Evolutionary conservation across 2,797 vertebrate species (phyloP).

Genomic region (Falco biarmicus): DNA sequence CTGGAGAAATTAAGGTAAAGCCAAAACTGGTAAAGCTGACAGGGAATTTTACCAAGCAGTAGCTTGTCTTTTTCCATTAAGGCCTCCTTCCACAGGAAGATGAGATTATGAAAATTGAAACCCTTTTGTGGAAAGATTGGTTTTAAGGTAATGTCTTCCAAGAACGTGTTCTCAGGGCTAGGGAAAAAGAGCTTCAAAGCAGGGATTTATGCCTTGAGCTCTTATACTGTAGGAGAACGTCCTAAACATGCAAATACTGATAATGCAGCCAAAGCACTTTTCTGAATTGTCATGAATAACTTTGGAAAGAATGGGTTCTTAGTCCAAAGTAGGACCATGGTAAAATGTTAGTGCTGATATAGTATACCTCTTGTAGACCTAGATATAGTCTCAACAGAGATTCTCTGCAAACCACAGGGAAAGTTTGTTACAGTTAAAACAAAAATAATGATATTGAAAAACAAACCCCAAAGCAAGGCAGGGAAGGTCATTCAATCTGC

Average conservation of each 20-base stretch:
- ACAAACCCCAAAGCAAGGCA: rapidly evolving
- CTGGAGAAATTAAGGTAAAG: neutral
- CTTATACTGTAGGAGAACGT: rapidly evolving
- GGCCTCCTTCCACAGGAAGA: neutral
- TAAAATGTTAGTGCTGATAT: neutral
- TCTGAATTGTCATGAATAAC: neutral
- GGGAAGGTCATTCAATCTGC: neutral
- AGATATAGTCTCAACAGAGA: neutral
- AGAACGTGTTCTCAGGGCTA: neutral
- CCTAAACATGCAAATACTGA: neutral
- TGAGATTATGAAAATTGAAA: neutral
- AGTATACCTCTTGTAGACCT: neutral
- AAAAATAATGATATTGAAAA: neutral
- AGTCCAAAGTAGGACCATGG: neutral
- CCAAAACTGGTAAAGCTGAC: neutral
- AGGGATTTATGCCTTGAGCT: neutral
- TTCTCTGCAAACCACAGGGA: neutral
- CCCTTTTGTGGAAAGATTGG: neutral
- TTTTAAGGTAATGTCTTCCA: neutral
- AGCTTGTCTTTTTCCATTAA: neutral
- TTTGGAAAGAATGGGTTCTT: neutral
- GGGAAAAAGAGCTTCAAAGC: neutral
- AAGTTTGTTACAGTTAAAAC: neutral
- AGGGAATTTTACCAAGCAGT: neutral
- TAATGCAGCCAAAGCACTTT: neutral